phyloP scores from a whole-genome alignment of 2,797 vertebrate species.

The Chaenodraco wilsoni region DNA sequence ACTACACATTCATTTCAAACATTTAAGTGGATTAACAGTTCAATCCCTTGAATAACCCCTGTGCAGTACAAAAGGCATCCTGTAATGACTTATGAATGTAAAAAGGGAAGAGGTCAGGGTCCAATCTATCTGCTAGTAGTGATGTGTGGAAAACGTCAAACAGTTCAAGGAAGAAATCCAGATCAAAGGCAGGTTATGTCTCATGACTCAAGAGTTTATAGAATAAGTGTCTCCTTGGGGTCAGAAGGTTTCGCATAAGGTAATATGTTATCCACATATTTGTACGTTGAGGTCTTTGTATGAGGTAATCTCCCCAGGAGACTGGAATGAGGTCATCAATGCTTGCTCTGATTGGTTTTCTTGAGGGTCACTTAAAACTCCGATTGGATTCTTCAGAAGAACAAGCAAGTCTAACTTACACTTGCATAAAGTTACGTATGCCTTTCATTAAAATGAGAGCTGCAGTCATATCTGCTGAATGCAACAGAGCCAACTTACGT shows the following conservation, averaged over 20 bases:
- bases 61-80: neutral
- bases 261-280: slow-evolving; percentile 62
- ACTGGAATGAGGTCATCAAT: slow-evolving; percentile 64
- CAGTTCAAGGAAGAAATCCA: slow-evolving; percentile 18
- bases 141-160: slow-evolving; percentile 5
- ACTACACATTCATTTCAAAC: neutral
- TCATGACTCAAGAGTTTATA: slow-evolving; percentile 16
- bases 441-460: slow-evolving; percentile 62
- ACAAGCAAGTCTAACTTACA: slow-evolving; percentile 17
- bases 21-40: neutral
- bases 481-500: slow-evolving; percentile 35
- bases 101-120: slow-evolving; percentile 10
- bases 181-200: slow-evolving; percentile 24
- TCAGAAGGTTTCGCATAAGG: slow-evolving; percentile 51
- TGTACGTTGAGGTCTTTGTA: slow-evolving; percentile 59
- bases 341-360: slow-evolving; percentile 48
- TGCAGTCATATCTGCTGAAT: slow-evolving; percentile 52
- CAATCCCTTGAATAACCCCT: neutral
- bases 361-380: slow-evolving; percentile 37
- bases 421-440: slow-evolving; percentile 42
- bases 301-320: slow-evolving; percentile 70
- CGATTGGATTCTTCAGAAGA: slow-evolving; percentile 44
- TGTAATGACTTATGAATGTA: neutral
- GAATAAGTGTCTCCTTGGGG: slow-evolving; percentile 21
- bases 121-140: neutral